phyloP scores from a whole-genome alignment of 1,140 invertebrate genomes.

The Drosophila ercepeae region DNA sequence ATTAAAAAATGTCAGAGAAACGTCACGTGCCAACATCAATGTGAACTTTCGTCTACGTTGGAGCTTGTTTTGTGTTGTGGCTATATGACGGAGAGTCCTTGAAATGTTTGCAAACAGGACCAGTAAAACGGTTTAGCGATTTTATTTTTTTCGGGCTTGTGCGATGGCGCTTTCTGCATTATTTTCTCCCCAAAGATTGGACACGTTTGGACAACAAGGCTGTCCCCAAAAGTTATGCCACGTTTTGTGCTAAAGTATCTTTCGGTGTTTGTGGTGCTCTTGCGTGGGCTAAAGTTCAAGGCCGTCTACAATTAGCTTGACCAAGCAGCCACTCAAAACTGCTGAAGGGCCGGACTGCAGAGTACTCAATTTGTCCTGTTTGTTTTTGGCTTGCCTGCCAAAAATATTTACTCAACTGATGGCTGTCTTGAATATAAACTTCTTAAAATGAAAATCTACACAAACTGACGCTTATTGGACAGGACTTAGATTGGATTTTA shows the following conservation, averaged over 20 bases:
- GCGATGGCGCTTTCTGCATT: conserved; percentile 35
- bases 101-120: conserved; percentile 32
- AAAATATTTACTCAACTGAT: conserved; percentile 51
- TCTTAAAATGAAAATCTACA: not conserved
- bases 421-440: conserved; percentile 43
- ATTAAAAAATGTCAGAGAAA: conserved; percentile 69
- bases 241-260: conserved; percentile 22
- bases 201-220: conserved; percentile 37
- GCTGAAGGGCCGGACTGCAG: conserved; percentile 19
- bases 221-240: conserved; percentile 39
- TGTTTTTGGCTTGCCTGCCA: conserved; percentile 27
- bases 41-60: conserved; percentile 10
- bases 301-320: conserved; percentile 48
- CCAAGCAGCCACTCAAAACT: conserved; percentile 18
- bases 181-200: conserved; percentile 37
- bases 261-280: conserved; percentile 11
- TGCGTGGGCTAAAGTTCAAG: conserved; percentile 59
- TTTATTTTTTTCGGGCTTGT: conserved; percentile 45
- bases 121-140: conserved; percentile 31
- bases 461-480: conserved; percentile 38
- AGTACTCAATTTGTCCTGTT: conserved; percentile 35
- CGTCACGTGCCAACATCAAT: conserved; percentile 54
- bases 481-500: not conserved
- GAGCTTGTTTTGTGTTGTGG: conserved; percentile 8
- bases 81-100: conserved; percentile 41